A percentile compares a stretch with the other conserved stretches of the same genome.
Evolutionary conservation across 23 tunicate species (phyloP).

Genomic region (Ciona savignyi): DNA sequence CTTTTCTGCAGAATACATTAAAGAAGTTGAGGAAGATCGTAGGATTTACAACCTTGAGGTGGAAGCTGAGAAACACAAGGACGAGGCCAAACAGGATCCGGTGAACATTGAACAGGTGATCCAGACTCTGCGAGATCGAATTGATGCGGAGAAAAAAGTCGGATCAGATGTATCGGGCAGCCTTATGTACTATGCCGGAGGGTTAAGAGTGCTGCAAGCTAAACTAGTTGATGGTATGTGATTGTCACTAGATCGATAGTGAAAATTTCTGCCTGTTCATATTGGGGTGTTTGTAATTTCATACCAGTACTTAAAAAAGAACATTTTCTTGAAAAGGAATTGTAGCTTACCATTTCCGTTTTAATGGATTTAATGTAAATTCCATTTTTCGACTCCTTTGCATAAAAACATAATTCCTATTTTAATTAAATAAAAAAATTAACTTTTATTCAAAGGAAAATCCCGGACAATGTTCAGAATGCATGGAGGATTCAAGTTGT

Average conservation of each 20-base stretch:
- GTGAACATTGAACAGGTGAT: constrained; percentile 38
- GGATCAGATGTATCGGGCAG: constrained; percentile 12
- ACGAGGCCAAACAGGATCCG: constrained; percentile 25
- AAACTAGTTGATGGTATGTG: constrained; percentile 31
- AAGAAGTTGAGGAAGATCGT: constrained; percentile 30
- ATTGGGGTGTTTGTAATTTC: too few relatives aligned
- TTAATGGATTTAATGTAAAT: too few relatives aligned
- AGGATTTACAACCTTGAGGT: constrained; percentile 22
- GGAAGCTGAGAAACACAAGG: constrained; percentile 14
- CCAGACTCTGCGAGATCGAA: constrained; percentile 13
- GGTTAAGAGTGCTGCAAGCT: constrained; percentile 37
- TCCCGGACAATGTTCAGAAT: constrained; percentile 67
- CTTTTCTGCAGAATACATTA: background rate
- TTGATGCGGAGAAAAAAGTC: constrained; percentile 8
- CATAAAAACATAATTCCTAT: background rate
- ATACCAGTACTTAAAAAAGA: too few relatives aligned
- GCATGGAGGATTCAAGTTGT: constrained; percentile 54
- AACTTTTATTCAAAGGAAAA: constrained; percentile 27
- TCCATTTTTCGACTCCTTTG: background rate
- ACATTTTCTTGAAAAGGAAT: too few relatives aligned
- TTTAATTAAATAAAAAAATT: background rate
- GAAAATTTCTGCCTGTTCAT: too few relatives aligned
- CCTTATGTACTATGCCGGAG: constrained; percentile 58
- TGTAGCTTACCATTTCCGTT: too few relatives aligned
- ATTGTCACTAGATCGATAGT: background rate